phyloP scores from a whole-genome alignment of 2,888 invertebrate genomes.

The Cecidostiba fungosa region DNA sequence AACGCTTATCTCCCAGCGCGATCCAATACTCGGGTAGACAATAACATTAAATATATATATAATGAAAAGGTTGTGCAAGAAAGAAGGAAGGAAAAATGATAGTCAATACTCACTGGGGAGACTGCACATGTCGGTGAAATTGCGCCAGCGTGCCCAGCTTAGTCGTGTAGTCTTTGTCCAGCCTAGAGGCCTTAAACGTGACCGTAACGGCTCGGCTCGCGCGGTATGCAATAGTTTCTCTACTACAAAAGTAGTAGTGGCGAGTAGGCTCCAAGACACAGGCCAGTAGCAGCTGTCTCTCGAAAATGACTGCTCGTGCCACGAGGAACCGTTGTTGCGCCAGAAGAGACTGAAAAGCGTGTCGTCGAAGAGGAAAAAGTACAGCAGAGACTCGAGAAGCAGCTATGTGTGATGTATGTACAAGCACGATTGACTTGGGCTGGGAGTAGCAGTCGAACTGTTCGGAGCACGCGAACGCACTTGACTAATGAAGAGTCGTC shows the following conservation, averaged over 20 bases:
- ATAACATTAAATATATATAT: too few relatives aligned
- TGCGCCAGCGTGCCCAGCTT: conserved; percentile 79
- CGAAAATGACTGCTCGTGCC: background rate
- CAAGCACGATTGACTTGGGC: background rate
- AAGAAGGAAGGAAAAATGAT: background rate
- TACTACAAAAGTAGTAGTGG: background rate
- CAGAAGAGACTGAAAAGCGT: background rate
- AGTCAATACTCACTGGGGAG: conserved; percentile 74
- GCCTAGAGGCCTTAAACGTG: conserved; percentile 35
- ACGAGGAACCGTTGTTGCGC: background rate
- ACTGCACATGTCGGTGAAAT: conserved; percentile 72
- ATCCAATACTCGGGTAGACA: too few relatives aligned
- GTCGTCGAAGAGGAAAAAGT: background rate
- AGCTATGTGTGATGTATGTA: too few relatives aligned
- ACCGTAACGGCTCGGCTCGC: background rate
- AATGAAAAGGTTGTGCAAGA: too few relatives aligned
- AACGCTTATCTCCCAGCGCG: too few relatives aligned
- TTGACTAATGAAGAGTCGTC: conserved; percentile 76
- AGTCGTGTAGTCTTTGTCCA: conserved; percentile 61
- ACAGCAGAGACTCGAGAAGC: background rate
- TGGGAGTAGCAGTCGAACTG: conserved; percentile 66
- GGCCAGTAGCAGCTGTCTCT: too few relatives aligned
- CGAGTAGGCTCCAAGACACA: background rate
- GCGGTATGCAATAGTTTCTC: background rate
- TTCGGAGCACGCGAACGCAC: conserved; percentile 74